Evolutionary conservation across 2,797 vertebrate species (phyloP).

Genomic region (Sciurus carolinensis): DNA sequence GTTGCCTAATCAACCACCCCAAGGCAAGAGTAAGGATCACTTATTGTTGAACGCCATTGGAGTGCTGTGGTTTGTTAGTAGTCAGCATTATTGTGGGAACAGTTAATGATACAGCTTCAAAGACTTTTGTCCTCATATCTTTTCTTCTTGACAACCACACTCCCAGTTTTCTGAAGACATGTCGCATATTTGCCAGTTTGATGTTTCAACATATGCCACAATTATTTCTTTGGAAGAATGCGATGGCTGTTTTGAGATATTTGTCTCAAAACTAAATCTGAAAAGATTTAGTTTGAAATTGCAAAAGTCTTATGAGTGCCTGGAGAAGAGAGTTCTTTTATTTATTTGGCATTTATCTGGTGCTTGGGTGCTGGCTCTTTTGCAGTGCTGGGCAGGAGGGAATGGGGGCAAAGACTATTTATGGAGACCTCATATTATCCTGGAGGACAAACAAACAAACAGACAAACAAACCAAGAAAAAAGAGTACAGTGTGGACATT

Average conservation of each 20-base stretch:
- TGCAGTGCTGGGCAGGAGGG: neutral
- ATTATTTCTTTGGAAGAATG: constrained; percentile 61
- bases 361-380: neutral
- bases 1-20: neutral
- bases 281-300: constrained; percentile 41
- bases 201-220: constrained; percentile 37
- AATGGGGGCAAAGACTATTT: neutral
- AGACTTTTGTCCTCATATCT: constrained; percentile 27
- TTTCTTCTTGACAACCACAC: constrained; percentile 71
- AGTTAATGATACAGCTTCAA: neutral
- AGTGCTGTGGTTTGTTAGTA: neutral
- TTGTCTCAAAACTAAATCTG: constrained; percentile 61
- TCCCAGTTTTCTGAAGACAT: constrained; percentile 50
- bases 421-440: neutral
- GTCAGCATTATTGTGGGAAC: neutral
- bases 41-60: neutral
- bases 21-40: neutral
- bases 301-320: neutral
- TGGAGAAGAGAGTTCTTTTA: neutral
- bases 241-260: constrained; percentile 21
- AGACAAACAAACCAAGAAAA: neutral
- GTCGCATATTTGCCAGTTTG: constrained; percentile 20
- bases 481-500: neutral
- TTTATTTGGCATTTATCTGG: neutral
- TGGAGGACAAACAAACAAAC: neutral